Percentiles rank a stretch among this genome's conserved stretches.
phyloP scores from a whole-genome alignment of 2,113 vertebrate species.

The Planiliza haematocheilus region DNA sequence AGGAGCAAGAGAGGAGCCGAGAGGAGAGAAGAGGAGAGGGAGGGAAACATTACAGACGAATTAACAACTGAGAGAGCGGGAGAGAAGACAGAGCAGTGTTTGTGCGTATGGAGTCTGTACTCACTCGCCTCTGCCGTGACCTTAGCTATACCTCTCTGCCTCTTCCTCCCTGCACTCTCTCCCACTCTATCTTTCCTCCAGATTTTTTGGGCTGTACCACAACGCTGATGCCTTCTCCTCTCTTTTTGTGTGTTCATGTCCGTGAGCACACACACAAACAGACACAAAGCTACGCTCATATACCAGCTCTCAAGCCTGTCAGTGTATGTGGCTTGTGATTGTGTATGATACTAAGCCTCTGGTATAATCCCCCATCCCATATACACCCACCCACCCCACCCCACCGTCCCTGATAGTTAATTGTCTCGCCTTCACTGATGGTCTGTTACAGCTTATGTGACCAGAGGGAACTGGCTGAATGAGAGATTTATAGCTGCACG shows the following conservation, averaged over 20 bases:
- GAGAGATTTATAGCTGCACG: conserved; percentile 61
- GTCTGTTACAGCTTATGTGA: conserved; percentile 80
- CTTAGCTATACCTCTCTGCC: conserved; percentile 55
- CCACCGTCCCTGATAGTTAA: conserved; percentile 74
- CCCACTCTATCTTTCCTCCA: conserved; percentile 51
- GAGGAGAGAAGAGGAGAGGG: conserved; percentile 54
- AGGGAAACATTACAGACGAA: conserved; percentile 62
- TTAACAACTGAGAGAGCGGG: conserved; percentile 64
- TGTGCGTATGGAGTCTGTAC: conserved; percentile 32
- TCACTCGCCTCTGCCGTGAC: conserved; percentile 62
- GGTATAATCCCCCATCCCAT: conserved; percentile 55
- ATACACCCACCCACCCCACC: background rate
- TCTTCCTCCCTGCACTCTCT: conserved; percentile 30
- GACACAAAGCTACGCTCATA: conserved; percentile 55
- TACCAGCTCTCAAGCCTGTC: conserved; percentile 56
- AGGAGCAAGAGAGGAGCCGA: conserved; percentile 48
- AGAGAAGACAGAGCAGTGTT: conserved; percentile 20
- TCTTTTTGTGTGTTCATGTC: conserved; percentile 49
- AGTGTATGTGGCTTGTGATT: conserved; percentile 60
- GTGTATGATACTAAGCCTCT: conserved; percentile 74
- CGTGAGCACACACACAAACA: conserved; percentile 34
- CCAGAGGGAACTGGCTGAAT: conserved; percentile 62
- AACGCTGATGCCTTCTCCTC: conserved; percentile 28
- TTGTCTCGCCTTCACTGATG: conserved; percentile 82
- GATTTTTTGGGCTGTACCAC: conserved; percentile 61